These are phyloP conservation scores for Lithophane semibrunnea DNA, from an alignment of 2,888 invertebrate genomes.

Conservation along the genomic window DNA sequence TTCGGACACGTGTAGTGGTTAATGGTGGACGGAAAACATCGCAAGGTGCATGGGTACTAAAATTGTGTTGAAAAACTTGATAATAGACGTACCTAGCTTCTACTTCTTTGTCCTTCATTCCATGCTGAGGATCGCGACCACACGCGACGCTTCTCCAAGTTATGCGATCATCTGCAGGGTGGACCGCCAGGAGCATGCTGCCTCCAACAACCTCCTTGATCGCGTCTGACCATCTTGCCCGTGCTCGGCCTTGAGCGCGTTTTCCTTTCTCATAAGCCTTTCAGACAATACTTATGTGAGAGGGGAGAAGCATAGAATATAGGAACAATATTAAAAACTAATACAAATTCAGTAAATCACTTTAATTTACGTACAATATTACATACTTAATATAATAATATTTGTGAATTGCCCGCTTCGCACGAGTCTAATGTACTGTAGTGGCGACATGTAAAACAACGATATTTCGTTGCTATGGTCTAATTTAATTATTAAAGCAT, in stretches of 20 bases:
- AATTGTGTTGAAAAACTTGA: neutral
- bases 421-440: neutral
- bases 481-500: neutral
- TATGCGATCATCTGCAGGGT: neutral
- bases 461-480: neutral
- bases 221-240: neutral
- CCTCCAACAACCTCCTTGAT: neutral
- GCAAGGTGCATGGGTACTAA: neutral
- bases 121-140: neutral
- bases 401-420: neutral
- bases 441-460: neutral
- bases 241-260: neutral
- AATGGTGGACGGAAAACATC: too few relatives aligned
- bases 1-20: neutral
- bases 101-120: neutral
- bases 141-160: neutral
- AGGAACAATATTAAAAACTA: neutral
- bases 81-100: neutral
- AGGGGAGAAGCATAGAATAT: too few relatives aligned
- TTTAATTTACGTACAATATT: slow-evolving; percentile 27
- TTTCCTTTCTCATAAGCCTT: neutral
- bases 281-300: neutral
- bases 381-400: neutral
- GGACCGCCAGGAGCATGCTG: neutral
- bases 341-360: neutral